These are phyloP conservation scores for Okamejei kenojei DNA, from an alignment of 2,797 vertebrate genomes.

Conservation along the genomic window DNA sequence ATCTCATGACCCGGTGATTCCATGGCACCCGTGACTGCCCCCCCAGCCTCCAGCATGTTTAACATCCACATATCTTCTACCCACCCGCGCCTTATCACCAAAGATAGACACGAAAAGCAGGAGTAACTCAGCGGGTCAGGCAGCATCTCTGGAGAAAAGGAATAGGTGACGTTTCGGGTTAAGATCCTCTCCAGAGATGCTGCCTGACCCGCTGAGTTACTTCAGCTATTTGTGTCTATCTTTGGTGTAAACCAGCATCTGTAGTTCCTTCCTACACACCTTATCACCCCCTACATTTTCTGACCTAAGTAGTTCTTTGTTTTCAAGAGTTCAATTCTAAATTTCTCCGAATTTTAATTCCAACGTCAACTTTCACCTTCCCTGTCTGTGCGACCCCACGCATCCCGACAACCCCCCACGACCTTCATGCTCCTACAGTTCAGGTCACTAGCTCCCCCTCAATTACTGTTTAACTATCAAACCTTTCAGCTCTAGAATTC, in stretches of 20 bases:
- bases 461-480: neutral
- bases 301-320: neutral
- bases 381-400: neutral
- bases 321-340: neutral
- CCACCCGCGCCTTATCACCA: neutral
- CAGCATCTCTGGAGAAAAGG: too few relatives aligned
- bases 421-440: neutral
- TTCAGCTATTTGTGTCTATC: too few relatives aligned
- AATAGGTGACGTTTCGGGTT: too few relatives aligned
- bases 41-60: neutral
- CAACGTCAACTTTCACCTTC: neutral
- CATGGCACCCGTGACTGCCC: neutral
- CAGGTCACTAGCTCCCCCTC: neutral
- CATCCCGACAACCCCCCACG: neutral
- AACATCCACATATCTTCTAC: neutral
- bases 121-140: too few relatives aligned
- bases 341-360: neutral
- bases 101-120: too few relatives aligned
- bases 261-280: neutral
- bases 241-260: too few relatives aligned
- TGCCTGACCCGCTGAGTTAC: too few relatives aligned
- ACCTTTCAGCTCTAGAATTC: neutral
- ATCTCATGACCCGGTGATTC: neutral
- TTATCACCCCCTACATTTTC: neutral
- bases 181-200: too few relatives aligned